These are phyloP conservation scores for Atherix ibis DNA, from an alignment of 2,888 invertebrate genomes.

Conservation along the genomic window DNA sequence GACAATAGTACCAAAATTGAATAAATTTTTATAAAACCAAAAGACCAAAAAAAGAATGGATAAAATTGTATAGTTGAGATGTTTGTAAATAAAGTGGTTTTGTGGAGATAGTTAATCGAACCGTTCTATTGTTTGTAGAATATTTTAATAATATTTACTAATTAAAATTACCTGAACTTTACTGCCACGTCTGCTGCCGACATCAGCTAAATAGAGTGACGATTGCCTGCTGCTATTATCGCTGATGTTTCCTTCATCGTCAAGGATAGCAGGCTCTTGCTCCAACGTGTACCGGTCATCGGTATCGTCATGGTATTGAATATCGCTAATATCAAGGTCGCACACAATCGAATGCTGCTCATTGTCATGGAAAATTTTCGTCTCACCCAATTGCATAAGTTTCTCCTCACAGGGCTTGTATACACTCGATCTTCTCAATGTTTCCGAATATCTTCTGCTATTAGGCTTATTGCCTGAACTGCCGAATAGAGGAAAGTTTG, in stretches of 20 bases:
- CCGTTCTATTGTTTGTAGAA: too few relatives aligned
- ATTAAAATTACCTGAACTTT: slow-evolving; percentile 1
- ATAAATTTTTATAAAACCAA: too few relatives aligned
- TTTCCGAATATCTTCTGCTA: slow-evolving; percentile 20
- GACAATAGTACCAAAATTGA: too few relatives aligned
- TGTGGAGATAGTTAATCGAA: too few relatives aligned
- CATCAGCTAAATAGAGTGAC: slow-evolving; percentile 1
- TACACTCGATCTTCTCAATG: slow-evolving; percentile 19
- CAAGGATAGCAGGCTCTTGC: slow-evolving; percentile 21
- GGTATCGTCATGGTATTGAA: background rate
- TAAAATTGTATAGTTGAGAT: too few relatives aligned
- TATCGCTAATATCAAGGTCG: slow-evolving; percentile 8
- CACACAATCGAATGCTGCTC: slow-evolving; percentile 12
- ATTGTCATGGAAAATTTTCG: slow-evolving; percentile 11
- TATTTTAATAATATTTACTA: too few relatives aligned
- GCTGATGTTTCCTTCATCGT: slow-evolving; percentile 18
- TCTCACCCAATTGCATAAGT: slow-evolving; percentile 18
- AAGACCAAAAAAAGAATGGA: too few relatives aligned
- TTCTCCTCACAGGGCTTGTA: slow-evolving; percentile 27
- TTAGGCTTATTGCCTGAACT: slow-evolving; percentile 13
- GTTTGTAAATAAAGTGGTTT: too few relatives aligned
- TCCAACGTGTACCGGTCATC: slow-evolving; percentile 17
- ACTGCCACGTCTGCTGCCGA: background rate
- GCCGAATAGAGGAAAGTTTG: slow-evolving; percentile 22
- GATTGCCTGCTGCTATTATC: slow-evolving; percentile 14